Conservation (phyloP, 53 echinoderm and acorn worm species). For the Temnopleurus reevesii region DNA sequence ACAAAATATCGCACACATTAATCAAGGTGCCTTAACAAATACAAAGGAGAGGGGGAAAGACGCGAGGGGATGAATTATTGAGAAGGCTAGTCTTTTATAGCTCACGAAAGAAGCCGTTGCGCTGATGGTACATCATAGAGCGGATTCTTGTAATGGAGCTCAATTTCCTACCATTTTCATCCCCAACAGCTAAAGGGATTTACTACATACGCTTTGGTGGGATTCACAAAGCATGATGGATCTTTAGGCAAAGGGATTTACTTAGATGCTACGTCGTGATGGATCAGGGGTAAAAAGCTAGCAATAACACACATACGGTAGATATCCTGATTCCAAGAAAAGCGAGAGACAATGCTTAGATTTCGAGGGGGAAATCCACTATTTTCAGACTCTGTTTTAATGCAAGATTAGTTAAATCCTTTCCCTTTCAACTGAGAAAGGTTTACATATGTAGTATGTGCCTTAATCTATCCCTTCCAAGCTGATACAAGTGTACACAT, state of each 20-base stretch:
- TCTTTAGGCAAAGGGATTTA: neutral
- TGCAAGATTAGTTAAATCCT: no score
- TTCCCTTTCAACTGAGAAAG: no score
- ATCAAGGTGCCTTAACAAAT: neutral
- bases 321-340: no score
- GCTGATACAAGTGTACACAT: no score
- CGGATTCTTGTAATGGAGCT: constrained; percentile 52
- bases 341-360: no score
- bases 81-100: neutral
- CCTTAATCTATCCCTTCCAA: no score
- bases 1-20: constrained; percentile 34
- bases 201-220: neutral
- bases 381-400: no score
- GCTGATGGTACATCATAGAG: neutral
- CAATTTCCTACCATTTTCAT: constrained; percentile 1
- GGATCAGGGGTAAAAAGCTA: neutral
- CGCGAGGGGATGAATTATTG: constrained; percentile 20
- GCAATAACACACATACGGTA: neutral
- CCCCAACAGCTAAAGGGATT: neutral
- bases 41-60: neutral
- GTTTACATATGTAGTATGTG: no score
- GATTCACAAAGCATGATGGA: neutral
- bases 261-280: no score
- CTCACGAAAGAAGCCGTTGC: neutral
- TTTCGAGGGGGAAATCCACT: no score